Evolutionary conservation across 1,140 invertebrate genomes (phyloP).

Genomic region (Procambarus virginalis): DNA sequence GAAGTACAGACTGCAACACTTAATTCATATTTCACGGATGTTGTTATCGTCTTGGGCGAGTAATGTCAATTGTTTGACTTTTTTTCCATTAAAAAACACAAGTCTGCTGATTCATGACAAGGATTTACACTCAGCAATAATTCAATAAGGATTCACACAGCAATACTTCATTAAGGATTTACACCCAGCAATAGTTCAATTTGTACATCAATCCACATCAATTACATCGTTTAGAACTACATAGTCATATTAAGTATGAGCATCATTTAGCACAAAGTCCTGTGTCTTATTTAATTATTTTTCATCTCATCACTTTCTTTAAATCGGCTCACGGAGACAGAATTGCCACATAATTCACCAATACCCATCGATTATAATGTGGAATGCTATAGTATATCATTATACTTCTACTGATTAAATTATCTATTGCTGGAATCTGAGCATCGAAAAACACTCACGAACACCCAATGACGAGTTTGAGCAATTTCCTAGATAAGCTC

Average conservation of each 20-base stretch:
- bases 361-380: no score
- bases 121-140: not conserved
- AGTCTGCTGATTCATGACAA: not conserved
- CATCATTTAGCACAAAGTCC: no score
- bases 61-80: not conserved
- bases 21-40: not conserved
- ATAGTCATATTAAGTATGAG: not conserved
- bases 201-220: constrained; percentile 3
- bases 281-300: no score
- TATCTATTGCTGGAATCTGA: no score
- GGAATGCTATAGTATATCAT: no score
- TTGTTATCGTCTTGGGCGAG: not conserved
- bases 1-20: constrained; percentile 9
- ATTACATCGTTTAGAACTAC: not conserved
- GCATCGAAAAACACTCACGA: no score
- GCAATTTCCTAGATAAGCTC: no score
- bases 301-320: no score
- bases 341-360: no score
- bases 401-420: no score
- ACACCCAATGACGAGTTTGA: no score
- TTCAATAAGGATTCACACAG: not conserved
- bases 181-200: not conserved
- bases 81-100: not conserved
- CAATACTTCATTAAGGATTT: not conserved
- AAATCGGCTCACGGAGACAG: no score